These are phyloP conservation scores for Thymelicus lineola DNA, from an alignment of 2,888 invertebrate genomes.

Conservation along the genomic window DNA sequence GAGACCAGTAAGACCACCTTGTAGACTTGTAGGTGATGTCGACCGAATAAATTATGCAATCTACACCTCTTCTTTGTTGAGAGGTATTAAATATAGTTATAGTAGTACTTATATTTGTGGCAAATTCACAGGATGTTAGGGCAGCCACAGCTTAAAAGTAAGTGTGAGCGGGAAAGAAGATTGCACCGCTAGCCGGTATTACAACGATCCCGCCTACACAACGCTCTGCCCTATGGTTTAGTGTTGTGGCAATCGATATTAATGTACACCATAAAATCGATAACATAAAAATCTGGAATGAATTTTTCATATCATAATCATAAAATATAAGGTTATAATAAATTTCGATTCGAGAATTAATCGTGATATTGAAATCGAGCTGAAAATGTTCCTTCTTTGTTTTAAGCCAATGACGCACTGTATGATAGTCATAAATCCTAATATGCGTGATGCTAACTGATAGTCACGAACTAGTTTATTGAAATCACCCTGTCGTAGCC, in stretches of 20 bases:
- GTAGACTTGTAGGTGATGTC: constrained; percentile 58
- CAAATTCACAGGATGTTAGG: constrained; percentile 3
- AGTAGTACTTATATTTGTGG: background rate
- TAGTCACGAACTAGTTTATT: constrained; percentile 61
- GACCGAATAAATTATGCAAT: constrained; percentile 50
- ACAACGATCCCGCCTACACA: constrained; percentile 63
- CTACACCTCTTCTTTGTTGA: background rate
- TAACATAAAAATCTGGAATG: background rate
- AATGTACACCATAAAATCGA: constrained; percentile 46
- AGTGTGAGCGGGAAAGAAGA: constrained; percentile 53
- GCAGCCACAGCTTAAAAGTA: constrained; percentile 10
- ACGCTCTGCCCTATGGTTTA: constrained; percentile 52
- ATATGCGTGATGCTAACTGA: constrained; percentile 57
- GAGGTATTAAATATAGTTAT: background rate
- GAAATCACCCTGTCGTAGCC: constrained; percentile 56
- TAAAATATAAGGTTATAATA: background rate
- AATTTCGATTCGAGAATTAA: background rate
- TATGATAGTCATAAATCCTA: constrained; percentile 53
- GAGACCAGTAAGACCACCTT: constrained; percentile 61
- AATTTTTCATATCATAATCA: background rate
- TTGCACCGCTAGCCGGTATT: constrained; percentile 64
- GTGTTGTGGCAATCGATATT: constrained; percentile 45
- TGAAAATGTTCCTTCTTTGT: background rate
- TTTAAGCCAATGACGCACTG: constrained; percentile 48
- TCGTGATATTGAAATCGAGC: background rate